phyloP scores from a whole-genome alignment of 2,888 invertebrate genomes.

The Gibbula magus region DNA sequence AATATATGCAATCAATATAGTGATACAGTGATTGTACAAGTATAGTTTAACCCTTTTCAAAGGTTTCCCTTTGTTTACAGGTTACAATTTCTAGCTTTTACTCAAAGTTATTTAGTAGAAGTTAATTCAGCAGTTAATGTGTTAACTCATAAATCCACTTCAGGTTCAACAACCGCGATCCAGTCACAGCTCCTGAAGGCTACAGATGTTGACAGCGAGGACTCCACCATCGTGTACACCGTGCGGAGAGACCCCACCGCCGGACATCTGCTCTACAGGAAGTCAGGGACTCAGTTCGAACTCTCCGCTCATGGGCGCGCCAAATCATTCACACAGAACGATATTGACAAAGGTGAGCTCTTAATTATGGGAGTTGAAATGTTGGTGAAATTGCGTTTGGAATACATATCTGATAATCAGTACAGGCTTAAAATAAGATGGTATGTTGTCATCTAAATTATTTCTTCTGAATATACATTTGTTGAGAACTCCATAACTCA shows the following conservation, averaged over 20 bases:
- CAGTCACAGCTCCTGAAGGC: conserved; percentile 57
- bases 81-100: too few relatives aligned
- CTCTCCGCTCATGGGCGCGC: conserved; percentile 48
- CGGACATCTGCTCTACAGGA: conserved; percentile 55
- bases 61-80: too few relatives aligned
- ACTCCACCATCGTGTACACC: conserved; percentile 61
- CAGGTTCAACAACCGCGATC: conserved; percentile 65
- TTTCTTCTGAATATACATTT: too few relatives aligned
- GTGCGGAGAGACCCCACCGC: conserved; percentile 60
- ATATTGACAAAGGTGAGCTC: conserved; percentile 63
- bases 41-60: too few relatives aligned
- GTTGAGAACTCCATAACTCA: too few relatives aligned
- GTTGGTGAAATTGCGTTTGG: not conserved
- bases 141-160: not conserved
- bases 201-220: conserved; percentile 71
- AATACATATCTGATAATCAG: too few relatives aligned
- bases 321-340: conserved; percentile 62
- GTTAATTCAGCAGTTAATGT: too few relatives aligned
- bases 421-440: too few relatives aligned
- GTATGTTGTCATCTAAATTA: too few relatives aligned
- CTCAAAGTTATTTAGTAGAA: too few relatives aligned
- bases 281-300: conserved; percentile 31
- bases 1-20: too few relatives aligned
- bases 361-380: not conserved
- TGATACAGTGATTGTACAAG: too few relatives aligned